Conservation (phyloP, 2,888 invertebrate genomes). For the Plebejus anna region DNA sequence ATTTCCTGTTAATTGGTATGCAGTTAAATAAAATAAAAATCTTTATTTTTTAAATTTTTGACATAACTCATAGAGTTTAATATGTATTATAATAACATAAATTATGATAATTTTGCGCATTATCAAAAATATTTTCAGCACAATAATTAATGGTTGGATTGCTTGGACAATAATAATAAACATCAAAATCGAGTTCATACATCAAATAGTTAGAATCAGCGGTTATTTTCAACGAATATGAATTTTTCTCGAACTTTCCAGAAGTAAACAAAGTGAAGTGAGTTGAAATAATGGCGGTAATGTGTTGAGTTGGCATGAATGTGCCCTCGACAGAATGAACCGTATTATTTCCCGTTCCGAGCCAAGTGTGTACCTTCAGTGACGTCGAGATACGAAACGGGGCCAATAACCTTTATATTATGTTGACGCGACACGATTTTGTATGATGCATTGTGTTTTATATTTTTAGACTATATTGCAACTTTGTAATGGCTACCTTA, state of each 20-base stretch:
- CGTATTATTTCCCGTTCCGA: constrained; percentile 74
- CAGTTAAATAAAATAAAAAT: neutral
- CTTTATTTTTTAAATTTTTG: neutral
- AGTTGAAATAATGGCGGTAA: constrained; percentile 28
- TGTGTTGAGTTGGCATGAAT: constrained; percentile 44
- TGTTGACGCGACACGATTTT: constrained; percentile 57
- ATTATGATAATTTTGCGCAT: neutral
- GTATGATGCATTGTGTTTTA: constrained; percentile 36
- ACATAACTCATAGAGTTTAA: too few species aligned
- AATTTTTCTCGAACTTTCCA: constrained; percentile 2
- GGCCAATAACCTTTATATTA: constrained; percentile 62
- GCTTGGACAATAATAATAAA: neutral
- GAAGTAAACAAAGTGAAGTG: constrained; percentile 5
- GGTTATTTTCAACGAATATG: constrained; percentile 1
- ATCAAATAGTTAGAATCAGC: neutral
- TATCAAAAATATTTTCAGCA: neutral
- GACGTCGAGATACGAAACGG: constrained; percentile 61
- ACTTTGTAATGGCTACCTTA: neutral
- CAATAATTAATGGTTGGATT: neutral
- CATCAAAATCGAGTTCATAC: neutral
- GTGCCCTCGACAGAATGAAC: constrained; percentile 64
- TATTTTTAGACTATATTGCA: constrained; percentile 1
- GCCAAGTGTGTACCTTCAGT: constrained; percentile 61
- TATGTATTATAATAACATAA: neutral
- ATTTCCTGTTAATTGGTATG: neutral